Percentiles rank a stretch among this genome's conserved stretches.
These are phyloP conservation scores for Apamea monoglypha DNA, from an alignment of 2,888 invertebrate genomes.

Conservation along the genomic window DNA sequence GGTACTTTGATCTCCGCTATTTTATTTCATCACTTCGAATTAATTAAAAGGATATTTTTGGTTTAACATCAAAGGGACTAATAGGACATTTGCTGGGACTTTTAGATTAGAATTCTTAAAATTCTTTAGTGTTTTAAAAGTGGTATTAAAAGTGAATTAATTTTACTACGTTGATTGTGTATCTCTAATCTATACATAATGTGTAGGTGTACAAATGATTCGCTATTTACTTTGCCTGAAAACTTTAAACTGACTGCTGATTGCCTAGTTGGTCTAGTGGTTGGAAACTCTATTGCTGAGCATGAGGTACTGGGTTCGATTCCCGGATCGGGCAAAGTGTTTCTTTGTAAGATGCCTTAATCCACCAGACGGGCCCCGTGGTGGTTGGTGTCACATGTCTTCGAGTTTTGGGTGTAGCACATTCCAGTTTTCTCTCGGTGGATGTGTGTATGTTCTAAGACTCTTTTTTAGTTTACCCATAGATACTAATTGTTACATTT, in stretches of 20 bases:
- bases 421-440: neutral
- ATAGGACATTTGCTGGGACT: constrained; percentile 13
- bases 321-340: neutral
- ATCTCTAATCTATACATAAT: neutral
- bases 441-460: neutral
- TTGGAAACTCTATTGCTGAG: neutral
- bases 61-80: constrained; percentile 33
- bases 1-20: constrained; percentile 46
- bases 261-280: neutral
- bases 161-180: neutral
- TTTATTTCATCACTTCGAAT: constrained; percentile 38
- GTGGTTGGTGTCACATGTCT: neutral
- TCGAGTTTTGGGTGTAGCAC: neutral
- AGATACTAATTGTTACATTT: neutral
- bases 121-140: constrained; percentile 16
- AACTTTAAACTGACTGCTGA: neutral
- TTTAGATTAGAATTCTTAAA: constrained; percentile 36
- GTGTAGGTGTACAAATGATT: neutral
- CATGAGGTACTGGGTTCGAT: neutral
- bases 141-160: constrained; percentile 5
- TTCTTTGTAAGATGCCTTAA: neutral
- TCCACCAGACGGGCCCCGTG: neutral
- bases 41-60: constrained; percentile 53
- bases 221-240: neutral
- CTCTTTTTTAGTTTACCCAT: too few species aligned